Conservation (phyloP, 2,113 vertebrate genomes). For the Dromaius novaehollandiae region DNA sequence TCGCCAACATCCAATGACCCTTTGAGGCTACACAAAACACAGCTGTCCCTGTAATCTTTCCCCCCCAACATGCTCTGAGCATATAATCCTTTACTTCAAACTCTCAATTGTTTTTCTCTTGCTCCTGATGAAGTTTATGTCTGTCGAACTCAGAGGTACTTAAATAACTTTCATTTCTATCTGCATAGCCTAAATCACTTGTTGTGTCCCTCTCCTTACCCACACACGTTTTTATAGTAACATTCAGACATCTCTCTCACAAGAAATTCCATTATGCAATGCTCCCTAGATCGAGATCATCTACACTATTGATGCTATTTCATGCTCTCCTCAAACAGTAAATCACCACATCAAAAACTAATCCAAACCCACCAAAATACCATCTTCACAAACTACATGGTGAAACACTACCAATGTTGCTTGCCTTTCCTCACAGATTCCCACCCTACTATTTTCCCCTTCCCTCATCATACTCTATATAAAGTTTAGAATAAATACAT, state of each 20-base stretch:
- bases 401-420: background rate
- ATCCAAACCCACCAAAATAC: conserved; percentile 30
- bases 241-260: conserved; percentile 1
- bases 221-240: background rate
- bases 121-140: background rate
- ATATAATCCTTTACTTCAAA: background rate
- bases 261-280: conserved; percentile 38
- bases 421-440: background rate
- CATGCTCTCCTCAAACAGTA: conserved; percentile 4
- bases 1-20: rapidly evolving
- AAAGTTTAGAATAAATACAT: conserved; percentile 10
- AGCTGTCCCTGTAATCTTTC: background rate
- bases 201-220: background rate
- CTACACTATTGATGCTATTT: background rate
- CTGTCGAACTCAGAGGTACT: too few species aligned
- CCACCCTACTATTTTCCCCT: background rate
- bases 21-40: background rate
- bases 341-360: conserved; percentile 22
- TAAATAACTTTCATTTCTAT: background rate
- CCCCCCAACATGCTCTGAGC: background rate
- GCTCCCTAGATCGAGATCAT: background rate
- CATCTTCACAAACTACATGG: background rate
- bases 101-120: background rate
- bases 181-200: background rate
- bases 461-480: background rate